These are phyloP conservation scores for Drosophila triauraria DNA, from an alignment of 1,140 invertebrate genomes.

Conservation along the genomic window DNA sequence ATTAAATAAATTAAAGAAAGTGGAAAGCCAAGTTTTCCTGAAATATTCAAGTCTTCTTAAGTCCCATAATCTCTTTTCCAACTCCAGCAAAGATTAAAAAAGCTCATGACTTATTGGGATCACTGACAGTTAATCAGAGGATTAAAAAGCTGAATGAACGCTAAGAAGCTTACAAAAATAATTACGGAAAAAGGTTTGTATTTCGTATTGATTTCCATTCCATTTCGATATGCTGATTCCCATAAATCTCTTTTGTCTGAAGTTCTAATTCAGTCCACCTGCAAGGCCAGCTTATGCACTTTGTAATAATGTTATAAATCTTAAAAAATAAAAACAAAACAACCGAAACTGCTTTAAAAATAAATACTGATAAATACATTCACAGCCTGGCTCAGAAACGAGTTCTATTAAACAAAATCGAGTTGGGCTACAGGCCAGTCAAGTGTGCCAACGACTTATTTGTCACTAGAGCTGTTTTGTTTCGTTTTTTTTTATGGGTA, in stretches of 20 bases:
- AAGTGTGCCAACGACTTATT: constrained; percentile 68
- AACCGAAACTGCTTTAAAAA: constrained; percentile 10
- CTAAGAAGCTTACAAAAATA: constrained; percentile 7
- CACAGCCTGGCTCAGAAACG: constrained; percentile 33
- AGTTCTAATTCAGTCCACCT: constrained; percentile 14
- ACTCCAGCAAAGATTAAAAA: neutral
- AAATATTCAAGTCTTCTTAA: neutral
- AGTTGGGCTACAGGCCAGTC: constrained; percentile 44
- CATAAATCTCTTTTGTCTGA: constrained; percentile 5
- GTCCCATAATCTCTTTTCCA: neutral
- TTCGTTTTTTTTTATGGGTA: constrained; percentile 16
- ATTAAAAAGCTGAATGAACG: neutral
- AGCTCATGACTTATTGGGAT: neutral
- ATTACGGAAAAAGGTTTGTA: neutral
- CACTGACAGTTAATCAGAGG: neutral
- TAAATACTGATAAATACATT: constrained; percentile 19
- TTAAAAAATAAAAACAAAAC: constrained; percentile 1
- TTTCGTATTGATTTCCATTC: neutral
- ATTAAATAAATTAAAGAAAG: neutral
- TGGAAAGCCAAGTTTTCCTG: neutral
- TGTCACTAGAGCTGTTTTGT: constrained; percentile 63
- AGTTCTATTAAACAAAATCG: constrained; percentile 65
- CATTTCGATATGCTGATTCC: neutral
- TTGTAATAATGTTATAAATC: constrained; percentile 26
- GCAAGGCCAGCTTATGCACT: constrained; percentile 39